Evolutionary conservation across 2,888 invertebrate genomes (phyloP).

Genomic region (Ophion ellenae): DNA sequence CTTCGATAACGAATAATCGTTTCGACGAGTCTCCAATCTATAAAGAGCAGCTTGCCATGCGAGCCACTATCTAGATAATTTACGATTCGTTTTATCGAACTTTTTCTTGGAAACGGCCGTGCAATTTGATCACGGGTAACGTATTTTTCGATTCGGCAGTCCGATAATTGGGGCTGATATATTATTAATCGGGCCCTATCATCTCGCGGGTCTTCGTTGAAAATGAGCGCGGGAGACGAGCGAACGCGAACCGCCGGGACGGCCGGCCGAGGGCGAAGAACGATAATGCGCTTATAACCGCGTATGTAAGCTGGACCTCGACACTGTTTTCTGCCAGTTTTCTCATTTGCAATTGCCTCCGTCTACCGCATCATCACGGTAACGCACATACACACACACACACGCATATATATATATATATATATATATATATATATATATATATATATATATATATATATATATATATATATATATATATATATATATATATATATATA

Average conservation of each 20-base stretch:
- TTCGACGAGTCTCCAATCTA: too few relatives aligned
- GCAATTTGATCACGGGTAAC: neutral
- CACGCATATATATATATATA: neutral
- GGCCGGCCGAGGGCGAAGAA: slow-evolving; percentile 14
- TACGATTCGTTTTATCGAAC: neutral
- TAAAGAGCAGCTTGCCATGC: too few relatives aligned
- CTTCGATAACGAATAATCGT: too few relatives aligned
- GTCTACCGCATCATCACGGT: slow-evolving; percentile 26
- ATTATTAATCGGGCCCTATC: slow-evolving; percentile 6
- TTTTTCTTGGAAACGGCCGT: neutral
- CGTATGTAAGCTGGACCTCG: slow-evolving; percentile 46
- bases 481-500: too few relatives aligned
- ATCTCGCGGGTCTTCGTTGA: neutral
- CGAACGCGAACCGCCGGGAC: neutral
- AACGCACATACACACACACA: neutral
- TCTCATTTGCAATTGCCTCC: slow-evolving; percentile 57
- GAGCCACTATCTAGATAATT: neutral
- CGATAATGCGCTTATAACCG: slow-evolving; percentile 45
- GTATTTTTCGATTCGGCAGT: slow-evolving; percentile 6
- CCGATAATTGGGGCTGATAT: neutral
- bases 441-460: too few relatives aligned
- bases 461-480: too few relatives aligned
- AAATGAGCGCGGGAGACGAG: slow-evolving; percentile 1
- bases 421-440: too few relatives aligned
- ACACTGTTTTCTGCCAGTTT: slow-evolving; percentile 59